phyloP scores from a whole-genome alignment of 2,113 vertebrate genomes.

The Arenaria interpres region DNA sequence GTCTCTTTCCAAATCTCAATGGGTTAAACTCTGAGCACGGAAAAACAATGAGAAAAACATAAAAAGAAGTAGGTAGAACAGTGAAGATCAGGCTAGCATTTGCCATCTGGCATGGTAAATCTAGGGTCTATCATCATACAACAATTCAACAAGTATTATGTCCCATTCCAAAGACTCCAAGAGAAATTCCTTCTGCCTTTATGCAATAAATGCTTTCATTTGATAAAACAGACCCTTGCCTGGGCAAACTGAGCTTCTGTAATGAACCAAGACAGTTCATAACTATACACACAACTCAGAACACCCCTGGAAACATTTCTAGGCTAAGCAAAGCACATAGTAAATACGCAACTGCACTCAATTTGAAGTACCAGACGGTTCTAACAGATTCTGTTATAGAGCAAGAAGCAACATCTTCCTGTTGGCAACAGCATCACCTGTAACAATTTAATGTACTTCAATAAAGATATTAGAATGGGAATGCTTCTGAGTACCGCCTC shows the following conservation, averaged over 20 bases:
- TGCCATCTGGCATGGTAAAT: background rate
- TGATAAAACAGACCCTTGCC: background rate
- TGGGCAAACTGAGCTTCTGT: background rate
- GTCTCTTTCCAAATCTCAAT: background rate
- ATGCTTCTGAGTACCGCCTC: background rate
- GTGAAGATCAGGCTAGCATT: background rate
- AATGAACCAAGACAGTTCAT: background rate
- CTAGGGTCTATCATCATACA: background rate
- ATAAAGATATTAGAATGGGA: background rate
- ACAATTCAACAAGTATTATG: background rate
- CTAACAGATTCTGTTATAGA: background rate
- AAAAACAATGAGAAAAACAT: background rate
- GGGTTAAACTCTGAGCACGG: background rate
- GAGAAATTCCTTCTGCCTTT: background rate
- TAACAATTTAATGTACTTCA: background rate
- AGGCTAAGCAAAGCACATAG: background rate
- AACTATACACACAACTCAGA: background rate
- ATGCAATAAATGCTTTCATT: background rate
- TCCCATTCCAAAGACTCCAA: background rate
- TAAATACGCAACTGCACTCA: background rate
- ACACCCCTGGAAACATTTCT: background rate
- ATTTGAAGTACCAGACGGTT: background rate
- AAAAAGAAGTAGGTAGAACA: background rate
- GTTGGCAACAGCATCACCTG: background rate
- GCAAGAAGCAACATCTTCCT: background rate